Evolutionary conservation across 2,113 vertebrate genomes (phyloP).

Genomic region (Apistogramma diplotaenia): DNA sequence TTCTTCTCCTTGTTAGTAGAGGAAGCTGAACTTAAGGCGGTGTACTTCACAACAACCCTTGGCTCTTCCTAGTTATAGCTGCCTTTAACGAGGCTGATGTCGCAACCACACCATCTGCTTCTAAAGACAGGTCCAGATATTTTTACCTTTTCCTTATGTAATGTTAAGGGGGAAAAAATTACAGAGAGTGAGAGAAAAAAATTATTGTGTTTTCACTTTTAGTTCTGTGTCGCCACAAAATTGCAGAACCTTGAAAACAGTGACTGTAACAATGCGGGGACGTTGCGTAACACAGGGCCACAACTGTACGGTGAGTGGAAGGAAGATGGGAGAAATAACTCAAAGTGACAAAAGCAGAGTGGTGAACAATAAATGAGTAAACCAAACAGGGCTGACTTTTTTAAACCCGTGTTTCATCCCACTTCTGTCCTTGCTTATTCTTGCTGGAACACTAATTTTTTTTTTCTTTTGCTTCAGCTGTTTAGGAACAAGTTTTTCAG

Average conservation of each 20-base stretch:
- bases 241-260: constrained; percentile 12
- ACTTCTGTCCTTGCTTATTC: constrained; percentile 30
- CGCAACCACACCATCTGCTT: constrained; percentile 65
- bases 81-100: constrained; percentile 62
- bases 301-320: constrained; percentile 17
- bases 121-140: constrained; percentile 58
- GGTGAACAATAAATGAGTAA: background rate
- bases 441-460: background rate
- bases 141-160: constrained; percentile 60
- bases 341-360: constrained; percentile 4
- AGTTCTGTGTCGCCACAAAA: background rate
- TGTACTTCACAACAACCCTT: constrained; percentile 28
- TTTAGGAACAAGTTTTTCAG: constrained; percentile 22
- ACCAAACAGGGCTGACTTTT: background rate
- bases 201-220: constrained; percentile 8
- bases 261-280: constrained; percentile 13
- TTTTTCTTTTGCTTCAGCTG: constrained; percentile 22
- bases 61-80: constrained; percentile 36
- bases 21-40: constrained; percentile 25
- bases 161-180: constrained; percentile 27
- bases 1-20: constrained; percentile 40
- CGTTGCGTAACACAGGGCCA: constrained; percentile 21
- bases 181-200: background rate
- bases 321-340: constrained; percentile 7
- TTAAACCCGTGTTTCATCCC: background rate